These are phyloP conservation scores for Hirudinaria manillensis DNA, from an alignment of 2,888 invertebrate genomes.

Conservation along the genomic window DNA sequence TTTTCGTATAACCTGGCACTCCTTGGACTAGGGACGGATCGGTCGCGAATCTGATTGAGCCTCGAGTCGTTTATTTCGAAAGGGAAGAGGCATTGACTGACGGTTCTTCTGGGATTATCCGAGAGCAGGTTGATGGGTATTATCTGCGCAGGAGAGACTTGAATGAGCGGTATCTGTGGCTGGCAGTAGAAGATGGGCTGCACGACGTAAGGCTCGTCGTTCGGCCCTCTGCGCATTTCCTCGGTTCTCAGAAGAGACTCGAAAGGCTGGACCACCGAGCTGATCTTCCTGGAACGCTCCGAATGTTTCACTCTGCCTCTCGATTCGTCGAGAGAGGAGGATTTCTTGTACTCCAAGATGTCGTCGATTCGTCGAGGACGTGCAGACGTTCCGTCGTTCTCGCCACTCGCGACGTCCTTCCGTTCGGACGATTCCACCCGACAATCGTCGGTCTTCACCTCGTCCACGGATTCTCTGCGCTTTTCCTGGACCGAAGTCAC, in stretches of 20 bases:
- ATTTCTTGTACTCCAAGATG: neutral
- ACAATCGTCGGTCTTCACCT: no score
- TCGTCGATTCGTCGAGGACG: neutral
- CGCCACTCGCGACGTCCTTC: neutral
- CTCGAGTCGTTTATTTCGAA: neutral
- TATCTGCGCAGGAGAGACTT: neutral
- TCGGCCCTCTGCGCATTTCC: neutral
- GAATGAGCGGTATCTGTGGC: conserved; percentile 5
- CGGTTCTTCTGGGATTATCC: neutral
- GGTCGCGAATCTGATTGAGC: neutral
- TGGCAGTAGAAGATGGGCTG: neutral
- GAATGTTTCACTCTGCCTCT: no score
- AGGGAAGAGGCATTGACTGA: neutral
- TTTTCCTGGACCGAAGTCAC: neutral
- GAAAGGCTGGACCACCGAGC: no score
- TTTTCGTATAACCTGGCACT: neutral
- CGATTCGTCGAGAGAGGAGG: neutral
- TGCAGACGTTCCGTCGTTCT: neutral
- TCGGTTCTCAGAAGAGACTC: no score
- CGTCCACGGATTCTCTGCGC: neutral
- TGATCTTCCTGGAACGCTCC: no score
- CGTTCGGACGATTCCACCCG: no score
- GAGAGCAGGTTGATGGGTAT: neutral
- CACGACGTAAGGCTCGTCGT: neutral
- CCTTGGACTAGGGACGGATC: neutral